These are phyloP conservation scores for Petaurus breviceps DNA, from an alignment of 2,113 vertebrate genomes.

Conservation along the genomic window DNA sequence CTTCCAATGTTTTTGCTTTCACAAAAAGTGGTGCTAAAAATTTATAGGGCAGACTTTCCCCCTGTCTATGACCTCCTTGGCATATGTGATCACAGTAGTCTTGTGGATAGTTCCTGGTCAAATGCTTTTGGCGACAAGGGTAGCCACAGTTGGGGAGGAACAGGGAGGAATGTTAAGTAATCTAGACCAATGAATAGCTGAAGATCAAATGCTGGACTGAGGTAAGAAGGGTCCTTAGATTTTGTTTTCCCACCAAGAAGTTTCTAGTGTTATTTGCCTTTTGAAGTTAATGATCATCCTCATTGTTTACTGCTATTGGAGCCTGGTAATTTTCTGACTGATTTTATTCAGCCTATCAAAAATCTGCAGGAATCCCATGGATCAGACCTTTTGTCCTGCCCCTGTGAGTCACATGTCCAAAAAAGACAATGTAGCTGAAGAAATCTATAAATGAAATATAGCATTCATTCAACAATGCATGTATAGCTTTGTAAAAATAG, in stretches of 20 bases:
- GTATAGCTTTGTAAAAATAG: not conserved
- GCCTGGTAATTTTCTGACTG: not conserved
- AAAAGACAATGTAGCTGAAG: not conserved
- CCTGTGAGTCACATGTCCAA: not conserved
- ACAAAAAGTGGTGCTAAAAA: not conserved
- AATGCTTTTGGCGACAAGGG: not conserved
- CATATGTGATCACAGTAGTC: not conserved
- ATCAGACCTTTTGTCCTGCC: not conserved
- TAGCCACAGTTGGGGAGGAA: not conserved
- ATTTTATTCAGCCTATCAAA: not conserved
- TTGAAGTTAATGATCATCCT: conserved; percentile 20
- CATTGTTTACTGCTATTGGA: not conserved
- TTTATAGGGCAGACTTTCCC: not conserved
- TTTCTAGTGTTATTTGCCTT: conserved; percentile 27
- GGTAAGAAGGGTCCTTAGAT: conserved; percentile 19
- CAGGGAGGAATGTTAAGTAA: conserved; percentile 15
- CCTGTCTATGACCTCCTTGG: not conserved
- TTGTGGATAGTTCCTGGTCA: not conserved
- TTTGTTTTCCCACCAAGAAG: conserved; percentile 15
- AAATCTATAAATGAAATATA: not conserved
- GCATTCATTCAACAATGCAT: not conserved
- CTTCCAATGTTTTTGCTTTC: not conserved
- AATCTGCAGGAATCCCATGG: not conserved
- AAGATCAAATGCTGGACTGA: conserved; percentile 20
- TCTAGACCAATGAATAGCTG: conserved; percentile 35